Evolutionary conservation across 1,140 invertebrate species (phyloP), one percentile per base, ranked within the genome.

Genomic region (Bradynema listronoti): DNA sequence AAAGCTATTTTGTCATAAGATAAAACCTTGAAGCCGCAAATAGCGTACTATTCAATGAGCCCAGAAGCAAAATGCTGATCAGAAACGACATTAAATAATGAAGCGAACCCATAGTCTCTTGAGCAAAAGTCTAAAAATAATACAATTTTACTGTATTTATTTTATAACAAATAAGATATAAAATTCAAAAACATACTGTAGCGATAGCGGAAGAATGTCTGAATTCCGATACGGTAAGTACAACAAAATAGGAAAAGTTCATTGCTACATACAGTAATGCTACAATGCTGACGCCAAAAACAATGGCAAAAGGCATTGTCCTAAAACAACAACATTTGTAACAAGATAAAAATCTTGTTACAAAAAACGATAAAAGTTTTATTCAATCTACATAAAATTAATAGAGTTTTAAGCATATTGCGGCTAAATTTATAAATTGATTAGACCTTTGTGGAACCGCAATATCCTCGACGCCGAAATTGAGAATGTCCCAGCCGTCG

Each of bases 11-110:
- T n/a, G n/a, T n/a, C n/a, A n/a, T n/a, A n/a, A n/a, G n/a, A n/a
- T n/a, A n/a, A n/a, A n/a, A n/a, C n/a, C n/a, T n/a, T n/a, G n/a
- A n/a, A 34, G 62, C 73, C 36, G 45, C 62, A 55, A 76, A 77
- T 25, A 77, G 62, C 34, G 68, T 78, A 16, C 60, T 65, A 43
- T 77, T 77, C 22, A 77, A 34, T 0, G 72, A 73, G 7, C 74
- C 74, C 39, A 77, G 61, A 6, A 77, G 42, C 16, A 77, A 24
- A 33, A 78, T 43, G 43, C 63, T 56, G 33, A 77, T 63, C 55
- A 77, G 50, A 29, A 76, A 68, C 6, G 73, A 75, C 9, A 76
- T 71, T 1, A 55, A 47, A 51, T 74, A 72, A 7, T 64, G 43
- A 32, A 77, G 71, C 24, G 32, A 39, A 11, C 73, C 73, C 7